Evolutionary conservation across 2,888 invertebrate species (phyloP).

Genomic region (Stramonita haemastoma): DNA sequence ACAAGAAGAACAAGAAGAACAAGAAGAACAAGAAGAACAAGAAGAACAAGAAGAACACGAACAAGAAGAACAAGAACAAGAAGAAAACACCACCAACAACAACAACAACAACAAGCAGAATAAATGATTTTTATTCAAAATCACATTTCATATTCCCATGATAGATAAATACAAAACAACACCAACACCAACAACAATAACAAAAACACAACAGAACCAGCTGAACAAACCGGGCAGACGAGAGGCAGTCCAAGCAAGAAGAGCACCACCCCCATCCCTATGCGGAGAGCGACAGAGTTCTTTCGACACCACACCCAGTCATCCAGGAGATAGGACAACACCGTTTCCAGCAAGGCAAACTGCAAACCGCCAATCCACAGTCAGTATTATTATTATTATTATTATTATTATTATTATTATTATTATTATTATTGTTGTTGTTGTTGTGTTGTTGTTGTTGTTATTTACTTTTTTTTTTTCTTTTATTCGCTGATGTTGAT

Average conservation of each 20-base stretch:
- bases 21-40: not conserved
- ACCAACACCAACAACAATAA: not conserved
- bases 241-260: conserved; percentile 62
- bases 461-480: too few relatives aligned
- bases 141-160: too few relatives aligned
- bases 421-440: too few relatives aligned
- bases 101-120: not conserved
- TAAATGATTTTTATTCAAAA: too few relatives aligned
- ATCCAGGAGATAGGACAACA: conserved; percentile 74
- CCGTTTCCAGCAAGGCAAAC: conserved; percentile 76
- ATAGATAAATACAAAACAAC: not conserved
- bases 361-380: conserved; percentile 51
- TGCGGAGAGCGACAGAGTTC: conserved; percentile 61
- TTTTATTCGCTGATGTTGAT: too few relatives aligned
- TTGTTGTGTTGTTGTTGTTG: too few relatives aligned
- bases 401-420: too few relatives aligned
- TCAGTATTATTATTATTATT: too few relatives aligned
- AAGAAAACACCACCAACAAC: too few relatives aligned
- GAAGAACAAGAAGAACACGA: not conserved
- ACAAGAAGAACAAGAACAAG: too few relatives aligned
- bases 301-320: conserved; percentile 76
- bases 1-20: not conserved
- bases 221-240: conserved; percentile 60
- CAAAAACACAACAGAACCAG: too few relatives aligned
- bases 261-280: conserved; percentile 55